Evolutionary conservation across 2,113 vertebrate species (phyloP).

Genomic region (Castor canadensis): DNA sequence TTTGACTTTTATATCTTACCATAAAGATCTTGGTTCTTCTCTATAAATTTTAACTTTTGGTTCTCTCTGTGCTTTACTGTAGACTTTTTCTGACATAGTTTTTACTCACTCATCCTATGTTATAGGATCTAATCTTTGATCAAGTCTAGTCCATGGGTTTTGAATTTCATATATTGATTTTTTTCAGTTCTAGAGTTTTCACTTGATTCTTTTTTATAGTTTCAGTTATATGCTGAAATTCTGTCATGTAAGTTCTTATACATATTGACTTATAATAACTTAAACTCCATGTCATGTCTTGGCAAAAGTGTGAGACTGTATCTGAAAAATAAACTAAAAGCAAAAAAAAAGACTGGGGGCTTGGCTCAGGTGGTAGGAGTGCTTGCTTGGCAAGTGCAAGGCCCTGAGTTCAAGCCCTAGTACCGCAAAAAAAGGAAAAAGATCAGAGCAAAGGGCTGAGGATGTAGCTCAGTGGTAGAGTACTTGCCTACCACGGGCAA

Average conservation of each 20-base stretch:
- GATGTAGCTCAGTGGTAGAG: too few species aligned
- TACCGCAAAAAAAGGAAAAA: too few species aligned
- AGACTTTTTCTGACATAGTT: neutral
- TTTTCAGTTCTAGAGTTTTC: neutral
- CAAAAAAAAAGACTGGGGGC: too few species aligned
- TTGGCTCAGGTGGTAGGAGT: too few species aligned
- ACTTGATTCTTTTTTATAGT: neutral
- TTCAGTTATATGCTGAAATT: slow-evolving; percentile 32
- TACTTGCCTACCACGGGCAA: too few species aligned
- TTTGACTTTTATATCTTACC: neutral
- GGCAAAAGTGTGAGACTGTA: too few species aligned
- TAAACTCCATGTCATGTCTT: neutral
- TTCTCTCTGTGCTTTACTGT: neutral
- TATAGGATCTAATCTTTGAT: neutral
- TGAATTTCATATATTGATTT: neutral
- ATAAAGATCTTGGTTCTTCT: neutral
- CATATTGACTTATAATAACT: neutral
- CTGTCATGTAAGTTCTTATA: neutral
- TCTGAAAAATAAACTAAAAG: too few species aligned
- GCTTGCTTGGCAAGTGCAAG: too few species aligned
- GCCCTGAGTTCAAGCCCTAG: too few species aligned
- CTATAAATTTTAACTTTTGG: neutral
- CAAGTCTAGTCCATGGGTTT: neutral
- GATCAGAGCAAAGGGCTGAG: neutral
- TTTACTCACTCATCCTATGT: neutral